Evolutionary conservation across 2,888 invertebrate genomes (phyloP), one percentile per base, ranked within the genome.

Genomic region (Patella pellucida): DNA sequence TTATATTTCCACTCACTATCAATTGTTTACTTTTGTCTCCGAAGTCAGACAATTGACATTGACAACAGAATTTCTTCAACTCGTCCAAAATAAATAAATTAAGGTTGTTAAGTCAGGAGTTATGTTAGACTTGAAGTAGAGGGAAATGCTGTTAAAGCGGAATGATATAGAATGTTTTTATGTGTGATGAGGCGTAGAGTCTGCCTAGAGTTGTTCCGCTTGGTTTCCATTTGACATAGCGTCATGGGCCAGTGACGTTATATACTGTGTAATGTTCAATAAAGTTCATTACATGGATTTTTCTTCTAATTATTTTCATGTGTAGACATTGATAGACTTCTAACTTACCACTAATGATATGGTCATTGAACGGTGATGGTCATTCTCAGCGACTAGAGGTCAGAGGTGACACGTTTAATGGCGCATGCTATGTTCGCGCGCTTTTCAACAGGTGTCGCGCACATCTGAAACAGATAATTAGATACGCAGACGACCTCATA

Each of bases 371-470:
- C 19, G 11, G 23, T 62, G 62, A 14, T 23, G 62, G 62, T 23
- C 62, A 62, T 62, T 62, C 5, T 23, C 19, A 62, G 14, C 62
- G 19, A 23, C 23, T 62, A 23, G 23, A 23, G 62, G 62, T 62
- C 62, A 62, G 62, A 62, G 62, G 62, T 62, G 62, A 62, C 62
- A 62, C 62, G 62, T 62, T 19, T 23, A 62, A 62, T 62, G 62
- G 62, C 4, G 23, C 62, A 62, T 62, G 62, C 23, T 23, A 62
- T 62, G 62, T 62, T 19, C 62, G 11, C 19, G 62, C 62, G 14
- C 19, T 62, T 41, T 62, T 23, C 19, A 62, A 62, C 62, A 62
- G 62, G 62, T 62, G 62, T 23, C 62, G 62, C 23, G 41, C 41
- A 41, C 41, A 41, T 41, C 41, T 41, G 41, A 41, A 41, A 41